These are phyloP conservation scores for Thamnaconus septentrionalis DNA, from an alignment of 2,113 vertebrate species.

Conservation along the genomic window DNA sequence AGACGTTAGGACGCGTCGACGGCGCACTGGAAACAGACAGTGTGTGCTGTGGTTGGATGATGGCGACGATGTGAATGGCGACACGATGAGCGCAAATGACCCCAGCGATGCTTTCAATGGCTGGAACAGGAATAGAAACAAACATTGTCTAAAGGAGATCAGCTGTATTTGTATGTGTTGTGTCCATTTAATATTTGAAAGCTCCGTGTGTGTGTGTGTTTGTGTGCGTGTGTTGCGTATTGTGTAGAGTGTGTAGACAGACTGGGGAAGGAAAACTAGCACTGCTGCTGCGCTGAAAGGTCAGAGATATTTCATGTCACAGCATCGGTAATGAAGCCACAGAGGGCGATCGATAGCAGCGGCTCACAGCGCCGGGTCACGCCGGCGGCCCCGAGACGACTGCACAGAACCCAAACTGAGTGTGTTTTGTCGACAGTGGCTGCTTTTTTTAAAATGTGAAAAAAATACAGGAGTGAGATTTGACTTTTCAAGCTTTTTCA, in stretches of 20 bases:
- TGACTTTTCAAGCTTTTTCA: too few species aligned
- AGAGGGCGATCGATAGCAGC: slow-evolving; percentile 22
- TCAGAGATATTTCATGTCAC: slow-evolving; percentile 67
- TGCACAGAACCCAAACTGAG: too few species aligned
- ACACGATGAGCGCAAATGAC: slow-evolving; percentile 45
- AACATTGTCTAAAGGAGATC: slow-evolving; percentile 4
- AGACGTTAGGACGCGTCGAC: slow-evolving; percentile 7
- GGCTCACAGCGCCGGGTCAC: slow-evolving; percentile 3
- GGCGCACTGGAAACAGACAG: too few species aligned
- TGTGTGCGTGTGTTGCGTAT: not conserved
- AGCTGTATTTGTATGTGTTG: not conserved
- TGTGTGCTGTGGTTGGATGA: not conserved
- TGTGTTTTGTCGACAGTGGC: too few species aligned
- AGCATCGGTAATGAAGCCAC: slow-evolving; percentile 41
- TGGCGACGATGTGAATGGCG: slow-evolving; percentile 31
- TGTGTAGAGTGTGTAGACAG: not conserved
- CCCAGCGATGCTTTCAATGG: slow-evolving; percentile 18
- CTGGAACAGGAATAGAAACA: slow-evolving; percentile 14
- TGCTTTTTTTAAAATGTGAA: too few species aligned
- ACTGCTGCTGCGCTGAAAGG: slow-evolving; percentile 42
- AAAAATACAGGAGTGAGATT: too few species aligned
- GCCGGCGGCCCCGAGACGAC: not conserved
- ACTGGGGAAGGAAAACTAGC: slow-evolving; percentile 37
- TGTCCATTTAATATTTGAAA: slow-evolving; percentile 8
- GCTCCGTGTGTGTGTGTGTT: not conserved